Evolutionary conservation across 1,140 invertebrate genomes (phyloP).

Genomic region (Leptinotarsa defecta): DNA sequence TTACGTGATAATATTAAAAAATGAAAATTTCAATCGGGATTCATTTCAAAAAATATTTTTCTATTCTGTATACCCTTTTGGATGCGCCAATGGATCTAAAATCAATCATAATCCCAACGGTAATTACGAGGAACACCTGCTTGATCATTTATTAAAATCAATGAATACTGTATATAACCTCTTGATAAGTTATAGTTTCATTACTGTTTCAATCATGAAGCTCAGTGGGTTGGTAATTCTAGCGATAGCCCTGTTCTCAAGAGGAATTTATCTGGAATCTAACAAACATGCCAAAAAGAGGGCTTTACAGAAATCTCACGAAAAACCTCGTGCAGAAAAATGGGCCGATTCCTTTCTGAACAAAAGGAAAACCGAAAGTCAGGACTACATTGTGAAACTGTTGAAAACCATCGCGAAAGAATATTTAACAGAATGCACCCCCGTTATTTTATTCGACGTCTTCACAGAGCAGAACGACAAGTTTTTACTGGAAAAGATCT

Average conservation of each 20-base stretch:
- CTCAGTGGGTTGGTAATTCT: not conserved
- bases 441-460: conserved; percentile 67
- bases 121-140: conserved; percentile 21
- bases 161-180: conserved; percentile 26
- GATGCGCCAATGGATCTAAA: no score
- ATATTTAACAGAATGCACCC: conserved; percentile 64
- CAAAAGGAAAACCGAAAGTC: conserved; percentile 56
- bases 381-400: conserved; percentile 61
- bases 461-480: conserved; percentile 60
- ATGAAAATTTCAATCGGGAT: no score
- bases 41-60: no score
- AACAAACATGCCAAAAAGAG: conserved; percentile 38
- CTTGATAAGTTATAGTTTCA: not conserved
- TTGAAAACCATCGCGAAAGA: conserved; percentile 62
- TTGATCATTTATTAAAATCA: conserved; percentile 31
- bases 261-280: not conserved
- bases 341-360: conserved; percentile 47
- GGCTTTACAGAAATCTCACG: conserved; percentile 53
- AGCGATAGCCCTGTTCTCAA: not conserved
- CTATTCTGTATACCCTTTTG: no score
- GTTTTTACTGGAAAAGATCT: conserved; percentile 61
- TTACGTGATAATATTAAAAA: no score
- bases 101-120: not conserved
- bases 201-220: conserved; percentile 11
- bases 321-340: conserved; percentile 49